phyloP scores from a whole-genome alignment of 2,888 invertebrate species.

The Erebia epiphron region DNA sequence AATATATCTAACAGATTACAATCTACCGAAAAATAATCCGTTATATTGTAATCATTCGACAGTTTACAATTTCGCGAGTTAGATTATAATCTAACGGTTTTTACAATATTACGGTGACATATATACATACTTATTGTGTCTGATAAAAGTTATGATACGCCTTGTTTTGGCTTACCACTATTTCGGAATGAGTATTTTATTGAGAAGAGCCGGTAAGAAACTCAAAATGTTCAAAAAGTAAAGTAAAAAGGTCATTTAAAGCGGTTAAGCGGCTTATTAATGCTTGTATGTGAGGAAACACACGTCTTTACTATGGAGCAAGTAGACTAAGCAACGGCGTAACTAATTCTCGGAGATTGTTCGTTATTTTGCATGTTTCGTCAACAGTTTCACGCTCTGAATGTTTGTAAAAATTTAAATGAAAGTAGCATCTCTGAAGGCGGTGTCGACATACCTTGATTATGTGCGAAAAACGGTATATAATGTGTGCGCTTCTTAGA shows the following conservation, averaged over 20 bases:
- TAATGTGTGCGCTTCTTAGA: constrained; percentile 53
- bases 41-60: too few relatives aligned
- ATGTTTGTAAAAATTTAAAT: constrained; percentile 68
- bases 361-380: constrained; percentile 83
- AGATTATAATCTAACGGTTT: too few relatives aligned
- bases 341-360: constrained; percentile 81
- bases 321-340: constrained; percentile 77
- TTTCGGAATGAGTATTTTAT: too few relatives aligned
- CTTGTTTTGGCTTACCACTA: too few relatives aligned
- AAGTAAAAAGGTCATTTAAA: constrained; percentile 27
- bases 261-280: constrained; percentile 55
- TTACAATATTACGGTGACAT: too few relatives aligned
- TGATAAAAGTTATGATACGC: too few relatives aligned
- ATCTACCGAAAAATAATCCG: too few relatives aligned
- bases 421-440: constrained; percentile 72
- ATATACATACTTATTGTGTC: too few relatives aligned
- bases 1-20: too few relatives aligned
- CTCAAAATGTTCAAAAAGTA: too few relatives aligned
- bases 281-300: constrained; percentile 74
- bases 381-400: constrained; percentile 81
- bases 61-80: too few relatives aligned
- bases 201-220: too few relatives aligned
- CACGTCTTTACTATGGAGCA: constrained; percentile 68
- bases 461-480: constrained; percentile 34
- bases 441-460: constrained; percentile 44